These are phyloP conservation scores for Ommatoiulus sabulosus DNA, from an alignment of 2,888 invertebrate genomes.

Conservation along the genomic window DNA sequence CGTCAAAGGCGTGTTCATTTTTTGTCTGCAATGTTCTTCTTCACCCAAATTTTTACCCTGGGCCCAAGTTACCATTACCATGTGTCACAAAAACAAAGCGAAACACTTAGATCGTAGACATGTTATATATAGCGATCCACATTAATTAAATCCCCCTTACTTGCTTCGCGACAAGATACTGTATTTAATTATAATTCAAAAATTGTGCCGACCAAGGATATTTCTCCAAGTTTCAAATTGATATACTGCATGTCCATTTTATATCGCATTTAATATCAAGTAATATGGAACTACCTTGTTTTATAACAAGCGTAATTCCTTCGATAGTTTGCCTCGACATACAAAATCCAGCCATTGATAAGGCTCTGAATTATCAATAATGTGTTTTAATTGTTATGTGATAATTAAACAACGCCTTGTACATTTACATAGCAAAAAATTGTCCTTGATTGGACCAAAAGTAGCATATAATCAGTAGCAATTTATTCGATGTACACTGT, in stretches of 20 bases:
- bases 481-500: not conserved
- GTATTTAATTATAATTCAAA: slow-evolving; percentile 11
- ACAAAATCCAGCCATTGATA: slow-evolving; percentile 34
- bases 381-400: slow-evolving; percentile 47
- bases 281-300: slow-evolving; percentile 7
- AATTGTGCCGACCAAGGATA: not conserved
- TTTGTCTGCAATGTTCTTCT: not conserved
- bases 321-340: slow-evolving; percentile 30
- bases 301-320: slow-evolving; percentile 48
- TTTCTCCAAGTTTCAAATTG: not conserved
- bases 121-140: not conserved
- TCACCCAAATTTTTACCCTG: not conserved
- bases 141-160: not conserved
- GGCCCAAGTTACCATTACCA: not conserved
- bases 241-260: not conserved
- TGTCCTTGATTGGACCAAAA: not conserved
- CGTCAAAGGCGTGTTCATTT: not conserved
- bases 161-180: not conserved
- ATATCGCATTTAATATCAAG: not conserved
- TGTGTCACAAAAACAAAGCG: not conserved
- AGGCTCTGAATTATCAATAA: not conserved
- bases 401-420: slow-evolving; percentile 37
- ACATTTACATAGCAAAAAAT: not conserved
- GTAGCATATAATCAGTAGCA: not conserved
- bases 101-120: not conserved